Evolutionary conservation across 2,113 vertebrate genomes (phyloP).

Genomic region (Poeciliopsis retropinna): DNA sequence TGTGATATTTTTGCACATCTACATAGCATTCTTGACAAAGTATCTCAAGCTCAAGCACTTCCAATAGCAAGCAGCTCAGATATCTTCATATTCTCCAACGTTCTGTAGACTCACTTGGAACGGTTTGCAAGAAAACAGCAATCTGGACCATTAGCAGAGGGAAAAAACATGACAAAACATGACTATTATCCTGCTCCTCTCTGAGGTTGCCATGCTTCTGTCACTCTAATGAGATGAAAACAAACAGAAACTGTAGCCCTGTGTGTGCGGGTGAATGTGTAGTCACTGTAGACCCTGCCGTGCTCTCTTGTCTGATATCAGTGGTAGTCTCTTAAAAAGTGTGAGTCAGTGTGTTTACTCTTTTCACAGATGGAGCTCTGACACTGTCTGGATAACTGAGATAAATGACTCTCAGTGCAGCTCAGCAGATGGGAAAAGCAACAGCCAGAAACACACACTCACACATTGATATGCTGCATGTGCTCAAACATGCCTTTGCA

Average conservation of each 20-base stretch:
- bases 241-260: slow-evolving; percentile 59
- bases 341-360: slow-evolving; percentile 76
- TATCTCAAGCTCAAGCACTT: neutral
- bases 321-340: slow-evolving; percentile 62
- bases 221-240: slow-evolving; percentile 66
- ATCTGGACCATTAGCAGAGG: slow-evolving; percentile 18
- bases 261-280: slow-evolving; percentile 20
- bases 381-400: slow-evolving; percentile 79
- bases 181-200: slow-evolving; percentile 46
- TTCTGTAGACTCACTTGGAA: neutral
- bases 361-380: slow-evolving; percentile 77
- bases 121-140: slow-evolving; percentile 21
- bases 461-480: slow-evolving; percentile 10
- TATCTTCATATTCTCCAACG: neutral
- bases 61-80: slow-evolving; percentile 5
- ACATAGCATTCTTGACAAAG: neutral
- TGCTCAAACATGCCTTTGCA: slow-evolving; percentile 15
- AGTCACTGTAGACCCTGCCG: slow-evolving; percentile 33
- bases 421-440: slow-evolving; percentile 69
- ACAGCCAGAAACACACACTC: slow-evolving; percentile 14
- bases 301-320: slow-evolving; percentile 51
- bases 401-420: slow-evolving; percentile 68
- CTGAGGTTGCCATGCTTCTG: slow-evolving; percentile 51
- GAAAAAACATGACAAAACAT: slow-evolving; percentile 35
- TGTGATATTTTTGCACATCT: neutral